These are phyloP conservation scores for Augochlorella aurata DNA, from an alignment of 2,888 invertebrate species.

Conservation along the genomic window DNA sequence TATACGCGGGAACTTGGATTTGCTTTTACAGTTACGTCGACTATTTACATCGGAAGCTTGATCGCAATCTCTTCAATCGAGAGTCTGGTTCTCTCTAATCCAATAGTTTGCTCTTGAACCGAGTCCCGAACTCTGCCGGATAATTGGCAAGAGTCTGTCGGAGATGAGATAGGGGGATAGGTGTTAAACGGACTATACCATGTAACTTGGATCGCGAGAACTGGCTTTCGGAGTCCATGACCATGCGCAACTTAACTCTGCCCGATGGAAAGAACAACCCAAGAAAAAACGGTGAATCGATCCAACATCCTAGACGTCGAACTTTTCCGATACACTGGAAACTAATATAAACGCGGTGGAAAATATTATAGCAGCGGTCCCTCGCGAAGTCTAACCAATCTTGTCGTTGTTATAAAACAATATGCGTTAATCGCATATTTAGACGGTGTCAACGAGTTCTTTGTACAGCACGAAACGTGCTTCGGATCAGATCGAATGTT, in stretches of 20 bases:
- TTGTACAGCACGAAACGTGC: too few species aligned
- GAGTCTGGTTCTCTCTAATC: constrained; percentile 30
- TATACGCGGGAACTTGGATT: background rate
- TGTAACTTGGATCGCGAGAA: constrained; percentile 36
- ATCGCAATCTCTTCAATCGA: constrained; percentile 41
- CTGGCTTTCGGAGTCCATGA: constrained; percentile 27
- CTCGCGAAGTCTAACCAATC: too few species aligned
- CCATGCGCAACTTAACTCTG: constrained; percentile 19
- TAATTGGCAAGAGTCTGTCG: constrained; percentile 44
- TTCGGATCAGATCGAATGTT: background rate
- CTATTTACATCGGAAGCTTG: constrained; percentile 28
- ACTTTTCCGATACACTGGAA: background rate
- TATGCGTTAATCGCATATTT: too few species aligned
- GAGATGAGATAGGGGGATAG: constrained; percentile 34
- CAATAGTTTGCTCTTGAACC: constrained; percentile 50
- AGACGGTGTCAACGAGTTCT: too few species aligned
- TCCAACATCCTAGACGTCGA: background rate
- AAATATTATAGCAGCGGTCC: too few species aligned
- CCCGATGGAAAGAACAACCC: background rate
- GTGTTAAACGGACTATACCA: constrained; percentile 28
- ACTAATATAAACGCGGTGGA: too few species aligned
- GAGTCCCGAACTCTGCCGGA: constrained; percentile 39
- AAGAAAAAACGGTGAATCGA: constrained; percentile 10
- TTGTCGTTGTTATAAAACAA: too few species aligned
- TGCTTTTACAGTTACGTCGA: constrained; percentile 28